Evolutionary conservation across 2,113 vertebrate genomes (phyloP).

Genomic region (Bettongia penicillata): DNA sequence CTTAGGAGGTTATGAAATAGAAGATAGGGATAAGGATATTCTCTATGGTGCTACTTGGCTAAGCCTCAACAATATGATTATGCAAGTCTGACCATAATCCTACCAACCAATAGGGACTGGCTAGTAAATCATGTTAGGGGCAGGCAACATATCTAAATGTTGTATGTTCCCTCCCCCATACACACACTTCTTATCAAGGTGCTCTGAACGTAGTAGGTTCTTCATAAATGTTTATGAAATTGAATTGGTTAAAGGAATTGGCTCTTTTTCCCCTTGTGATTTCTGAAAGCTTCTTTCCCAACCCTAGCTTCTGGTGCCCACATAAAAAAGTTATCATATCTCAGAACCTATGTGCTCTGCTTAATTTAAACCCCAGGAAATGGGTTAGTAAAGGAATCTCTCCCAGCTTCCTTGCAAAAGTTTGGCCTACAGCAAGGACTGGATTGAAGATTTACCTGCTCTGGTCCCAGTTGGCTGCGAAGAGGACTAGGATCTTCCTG

Average conservation of each 20-base stretch:
- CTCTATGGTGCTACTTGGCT: not conserved
- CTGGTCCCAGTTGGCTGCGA: constrained; percentile 99
- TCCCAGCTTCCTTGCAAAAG: not conserved
- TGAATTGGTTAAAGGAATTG: not conserved
- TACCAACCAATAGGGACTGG: constrained; percentile 6
- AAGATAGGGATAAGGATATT: not conserved
- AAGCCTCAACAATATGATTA: not conserved
- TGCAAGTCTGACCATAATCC: not conserved
- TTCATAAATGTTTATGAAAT: not conserved
- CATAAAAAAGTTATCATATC: constrained; percentile 1
- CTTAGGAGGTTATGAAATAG: not conserved
- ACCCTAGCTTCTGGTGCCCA: not conserved
- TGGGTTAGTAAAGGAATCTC: constrained; percentile 1
- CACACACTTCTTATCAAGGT: not conserved
- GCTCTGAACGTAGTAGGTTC: not conserved
- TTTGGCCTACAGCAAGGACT: not conserved
- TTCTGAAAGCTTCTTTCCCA: not conserved
- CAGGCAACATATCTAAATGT: not conserved
- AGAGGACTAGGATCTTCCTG: constrained; percentile 96
- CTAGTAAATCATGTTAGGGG: not conserved
- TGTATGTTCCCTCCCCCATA: not conserved
- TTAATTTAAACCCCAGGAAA: constrained; percentile 22
- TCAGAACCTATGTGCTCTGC: not conserved
- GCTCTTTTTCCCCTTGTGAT: not conserved
- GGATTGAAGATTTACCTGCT: constrained; percentile 91